Conservation (phyloP, 2,888 invertebrate genomes). For the Timandra comae region DNA sequence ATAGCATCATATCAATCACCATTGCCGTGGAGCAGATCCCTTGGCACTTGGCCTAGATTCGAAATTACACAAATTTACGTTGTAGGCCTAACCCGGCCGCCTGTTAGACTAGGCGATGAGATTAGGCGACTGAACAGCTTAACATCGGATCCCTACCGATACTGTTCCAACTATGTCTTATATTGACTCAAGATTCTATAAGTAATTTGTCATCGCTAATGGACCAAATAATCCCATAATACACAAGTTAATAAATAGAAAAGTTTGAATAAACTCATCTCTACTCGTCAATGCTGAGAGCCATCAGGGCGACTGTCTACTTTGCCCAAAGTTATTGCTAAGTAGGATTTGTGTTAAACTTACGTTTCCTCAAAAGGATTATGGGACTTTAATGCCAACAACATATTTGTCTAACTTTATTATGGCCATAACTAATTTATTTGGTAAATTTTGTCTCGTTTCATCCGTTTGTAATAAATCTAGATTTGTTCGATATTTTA, state of each 20-base stretch:
- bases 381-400: constrained; percentile 56
- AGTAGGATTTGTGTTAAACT: constrained; percentile 72
- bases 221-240: constrained; percentile 58
- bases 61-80: constrained; percentile 75
- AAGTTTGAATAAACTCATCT: constrained; percentile 68
- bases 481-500: constrained; percentile 15
- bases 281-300: constrained; percentile 63
- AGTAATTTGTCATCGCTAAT: constrained; percentile 39
- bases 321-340: constrained; percentile 66
- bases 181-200: constrained; percentile 39
- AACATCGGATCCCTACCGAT: constrained; percentile 56
- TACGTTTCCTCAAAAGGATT: constrained; percentile 62
- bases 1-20: constrained; percentile 72
- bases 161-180: constrained; percentile 45
- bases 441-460: constrained; percentile 12
- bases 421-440: constrained; percentile 15
- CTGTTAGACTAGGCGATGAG: constrained; percentile 54
- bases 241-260: constrained; percentile 70
- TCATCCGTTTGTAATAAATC: constrained; percentile 15
- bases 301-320: constrained; percentile 69
- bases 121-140: constrained; percentile 65
- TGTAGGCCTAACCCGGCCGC: constrained; percentile 58
- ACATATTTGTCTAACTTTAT: constrained; percentile 41
- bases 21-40: constrained; percentile 68
- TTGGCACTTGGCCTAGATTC: constrained; percentile 75